Evolutionary conservation across 2,888 invertebrate genomes (phyloP), one percentile per base, ranked within the genome.

Genomic region (Pseudococcus viburni): DNA sequence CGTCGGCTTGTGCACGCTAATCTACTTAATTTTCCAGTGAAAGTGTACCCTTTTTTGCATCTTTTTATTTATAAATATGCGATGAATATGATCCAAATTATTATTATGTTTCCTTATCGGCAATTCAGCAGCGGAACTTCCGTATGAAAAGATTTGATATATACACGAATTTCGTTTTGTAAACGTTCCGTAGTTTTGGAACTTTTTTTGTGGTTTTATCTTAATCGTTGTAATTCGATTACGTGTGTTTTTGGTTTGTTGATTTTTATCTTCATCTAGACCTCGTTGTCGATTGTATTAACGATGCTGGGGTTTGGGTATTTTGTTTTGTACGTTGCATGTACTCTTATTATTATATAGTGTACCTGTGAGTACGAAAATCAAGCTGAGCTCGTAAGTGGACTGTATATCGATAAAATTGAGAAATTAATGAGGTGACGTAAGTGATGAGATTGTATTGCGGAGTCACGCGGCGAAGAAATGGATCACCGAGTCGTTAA

Each of bases 21-120:
- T 73, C 73, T 73, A 73, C 33, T 73, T 73, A 73, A 73, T 73
- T 73, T 33, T 73, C 26, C 73, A 73, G 73, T 73, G 73, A 73
- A 73, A 73, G 73, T 73, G 15, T 33, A 33, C 33, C 15, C 33
- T 73, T 39, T 73, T 73, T 73, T 73, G 33, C 73, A 33, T 73
- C 5, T 73, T 73, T 39, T 68, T 73, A 33, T 73, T 73, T 73
- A 73, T 73, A 73, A 33, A 73, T 73, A 73, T 33, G 33, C 73
- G 33, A 73, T 73, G 73, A 73, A 73, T 73, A 73, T 73, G 73
- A 73, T 73, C 33, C 73, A 39, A 73, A 73, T 73, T 73, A 39
- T 73, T 73, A 39, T 33, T 33, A 39, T 73, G 11, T 73, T 73
- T 73, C 73, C 73, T 73, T 17, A 39, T 33, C 73, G 73, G 11